phyloP scores from a whole-genome alignment of 92 coral and sea anemone species.

The Paramuricea clavata region DNA sequence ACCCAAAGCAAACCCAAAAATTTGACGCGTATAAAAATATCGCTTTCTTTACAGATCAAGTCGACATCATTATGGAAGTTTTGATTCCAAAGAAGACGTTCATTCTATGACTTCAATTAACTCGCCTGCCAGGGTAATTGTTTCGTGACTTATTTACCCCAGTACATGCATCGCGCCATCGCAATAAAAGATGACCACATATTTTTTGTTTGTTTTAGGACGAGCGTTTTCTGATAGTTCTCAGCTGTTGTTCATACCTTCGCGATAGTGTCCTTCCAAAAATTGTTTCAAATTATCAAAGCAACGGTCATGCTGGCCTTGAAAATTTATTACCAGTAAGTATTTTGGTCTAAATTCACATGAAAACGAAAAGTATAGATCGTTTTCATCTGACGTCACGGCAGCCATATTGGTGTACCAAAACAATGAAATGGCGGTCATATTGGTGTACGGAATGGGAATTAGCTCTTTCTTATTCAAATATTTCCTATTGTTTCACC shows the following conservation, averaged over 20 bases:
- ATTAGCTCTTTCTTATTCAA: no score
- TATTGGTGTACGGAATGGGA: no score
- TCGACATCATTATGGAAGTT: constrained; percentile 54
- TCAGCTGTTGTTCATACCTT: constrained; percentile 92
- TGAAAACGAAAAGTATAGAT: no score
- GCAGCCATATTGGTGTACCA: no score
- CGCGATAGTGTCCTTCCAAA: constrained; percentile 85
- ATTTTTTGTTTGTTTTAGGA: constrained; percentile 70
- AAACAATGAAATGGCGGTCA: no score
- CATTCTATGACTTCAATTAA: constrained; percentile 36
- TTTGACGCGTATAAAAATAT: background rate
- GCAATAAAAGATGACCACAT: background rate
- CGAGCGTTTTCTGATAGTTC: constrained; percentile 90
- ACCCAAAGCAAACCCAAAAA: background rate
- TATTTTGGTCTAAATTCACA: background rate
- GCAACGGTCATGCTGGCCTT: constrained; percentile 53
- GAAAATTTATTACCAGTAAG: constrained; percentile 46
- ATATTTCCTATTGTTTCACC: no score
- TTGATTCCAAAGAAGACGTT: constrained; percentile 66
- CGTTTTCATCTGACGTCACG: no score
- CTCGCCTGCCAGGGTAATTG: constrained; percentile 65
- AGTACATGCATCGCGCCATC: no score
- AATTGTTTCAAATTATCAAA: constrained; percentile 71
- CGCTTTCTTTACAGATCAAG: constrained; percentile 45
- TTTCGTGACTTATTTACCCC: no score